Base-by-base conservation (phyloP, 2,888 invertebrate species). In the Synanthedon formicaeformis region DNA sequence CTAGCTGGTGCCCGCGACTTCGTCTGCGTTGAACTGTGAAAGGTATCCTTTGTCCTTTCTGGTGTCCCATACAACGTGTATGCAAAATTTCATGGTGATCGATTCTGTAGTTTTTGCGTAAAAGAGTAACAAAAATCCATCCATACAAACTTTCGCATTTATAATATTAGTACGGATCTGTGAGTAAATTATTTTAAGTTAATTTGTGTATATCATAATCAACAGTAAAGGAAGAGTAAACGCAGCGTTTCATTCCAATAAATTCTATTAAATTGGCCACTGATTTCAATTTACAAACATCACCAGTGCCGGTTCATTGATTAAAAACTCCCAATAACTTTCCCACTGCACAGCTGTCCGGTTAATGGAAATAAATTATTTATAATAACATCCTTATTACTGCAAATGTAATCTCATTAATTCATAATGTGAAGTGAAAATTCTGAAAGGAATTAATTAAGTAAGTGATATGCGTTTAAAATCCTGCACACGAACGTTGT, bases 391-490 rank as follows among this genome's bases (percentile, higher is more conserved):
- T 13, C 45, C n/a, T 13, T 45, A 13, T 45, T 13, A 45, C 45
- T 45, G 18, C 12, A 23, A 49, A 49, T 45, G n/a, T 45, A 45
- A 45, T 16, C 16, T 16, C 23, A 49, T 49, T 49, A 49, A 18
- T 10, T 16, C 13, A 16, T 14, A 18, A 49, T 14, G 8, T 65
- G 63, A 64, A 67, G 65, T 69, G 62, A 64, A 61, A 66, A 71
- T 69, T 65, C 67, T 68, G 71, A 75, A 70, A 68, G 65, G 70
- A 77, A 73, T 76, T 76, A 77, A 78, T 78, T 78, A 75, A 68
- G 67, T 77, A 75, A 68, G 67, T 65, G 66, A 72, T 74, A 70
- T 72, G 52, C 50, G 68, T 68, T 77, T 74, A 68, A 75, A 77
- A 74, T 71, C 71, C 71, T 60, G 70, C 70, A 71, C 71, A 69